These are phyloP conservation scores for Dryadula phaetusa DNA, from an alignment of 2,888 invertebrate genomes.

Conservation along the genomic window DNA sequence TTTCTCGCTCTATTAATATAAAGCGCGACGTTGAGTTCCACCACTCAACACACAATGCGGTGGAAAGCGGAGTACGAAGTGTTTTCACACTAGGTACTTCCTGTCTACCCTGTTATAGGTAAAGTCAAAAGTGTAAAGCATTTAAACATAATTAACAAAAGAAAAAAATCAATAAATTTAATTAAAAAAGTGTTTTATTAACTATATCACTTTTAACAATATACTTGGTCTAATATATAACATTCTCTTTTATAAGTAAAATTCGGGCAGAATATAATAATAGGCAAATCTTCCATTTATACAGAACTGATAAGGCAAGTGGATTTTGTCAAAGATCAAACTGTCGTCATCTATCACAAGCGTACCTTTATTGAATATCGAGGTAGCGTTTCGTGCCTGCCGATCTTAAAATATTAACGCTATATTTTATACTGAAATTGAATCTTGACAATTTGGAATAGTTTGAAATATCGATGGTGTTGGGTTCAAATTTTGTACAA, in stretches of 20 bases:
- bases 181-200: too few species aligned
- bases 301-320: slow-evolving; percentile 43
- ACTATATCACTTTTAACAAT: not conserved
- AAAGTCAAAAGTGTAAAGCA: too few species aligned
- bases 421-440: slow-evolving; percentile 25
- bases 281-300: slow-evolving; percentile 22
- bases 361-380: slow-evolving; percentile 40
- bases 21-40: too few species aligned
- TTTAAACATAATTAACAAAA: too few species aligned
- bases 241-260: slow-evolving; percentile 6
- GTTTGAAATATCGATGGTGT: not conserved
- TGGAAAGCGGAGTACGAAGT: too few species aligned
- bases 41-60: too few species aligned
- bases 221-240: too few species aligned
- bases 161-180: too few species aligned
- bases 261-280: slow-evolving; percentile 3
- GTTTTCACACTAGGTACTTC: too few species aligned
- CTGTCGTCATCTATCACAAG: slow-evolving; percentile 47
- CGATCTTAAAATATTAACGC: slow-evolving; percentile 38
- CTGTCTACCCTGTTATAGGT: too few species aligned
- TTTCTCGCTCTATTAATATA: too few species aligned
- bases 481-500: not conserved
- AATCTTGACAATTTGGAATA: not conserved
- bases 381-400: slow-evolving; percentile 34
- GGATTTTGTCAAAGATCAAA: slow-evolving; percentile 47